A percentile compares a stretch with the other conserved stretches of the same genome.
Evolutionary conservation across 2,888 invertebrate genomes (phyloP).

Genomic region (Cotesia congregata): DNA sequence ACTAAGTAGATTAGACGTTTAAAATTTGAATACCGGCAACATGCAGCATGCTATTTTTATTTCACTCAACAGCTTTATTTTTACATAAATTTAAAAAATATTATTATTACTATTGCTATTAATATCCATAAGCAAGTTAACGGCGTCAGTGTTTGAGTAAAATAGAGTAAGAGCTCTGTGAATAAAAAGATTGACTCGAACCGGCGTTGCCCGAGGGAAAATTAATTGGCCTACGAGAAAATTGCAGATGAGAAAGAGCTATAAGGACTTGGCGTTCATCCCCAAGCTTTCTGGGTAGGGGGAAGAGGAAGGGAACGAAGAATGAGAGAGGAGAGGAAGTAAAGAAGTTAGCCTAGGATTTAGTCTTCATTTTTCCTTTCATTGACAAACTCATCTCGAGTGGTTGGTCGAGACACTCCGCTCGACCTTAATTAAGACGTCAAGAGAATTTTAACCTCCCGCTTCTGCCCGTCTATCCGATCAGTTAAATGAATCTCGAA

Average conservation of each 20-base stretch:
- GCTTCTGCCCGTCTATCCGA: constrained; percentile 42
- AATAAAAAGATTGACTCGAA: constrained; percentile 18
- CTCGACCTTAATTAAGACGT: constrained; percentile 41
- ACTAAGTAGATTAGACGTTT: constrained; percentile 35
- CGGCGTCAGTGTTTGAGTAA: background rate
- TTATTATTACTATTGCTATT: background rate
- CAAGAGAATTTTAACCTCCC: constrained; percentile 48
- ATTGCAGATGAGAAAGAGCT: constrained; percentile 36
- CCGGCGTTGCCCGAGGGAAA: constrained; percentile 36
- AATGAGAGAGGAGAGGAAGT: constrained; percentile 39
- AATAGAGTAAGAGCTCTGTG: constrained; percentile 1
- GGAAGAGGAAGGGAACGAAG: background rate
- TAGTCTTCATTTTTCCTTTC: constrained; percentile 43
- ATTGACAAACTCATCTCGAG: constrained; percentile 45
- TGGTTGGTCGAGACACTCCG: constrained; percentile 36
- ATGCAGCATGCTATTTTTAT: constrained; percentile 22
- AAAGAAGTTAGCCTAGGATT: constrained; percentile 29
- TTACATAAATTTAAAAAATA: background rate
- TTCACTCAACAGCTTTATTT: background rate
- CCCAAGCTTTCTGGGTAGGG: constrained; percentile 3
- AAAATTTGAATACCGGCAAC: constrained; percentile 36
- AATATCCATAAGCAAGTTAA: background rate
- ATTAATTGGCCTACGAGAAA: constrained; percentile 51
- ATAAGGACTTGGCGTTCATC: constrained; percentile 25
- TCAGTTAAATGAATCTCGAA: constrained; percentile 50